These are phyloP conservation scores for Actinia equina DNA, from an alignment of 64 coral and sea anemone species.

Conservation along the genomic window DNA sequence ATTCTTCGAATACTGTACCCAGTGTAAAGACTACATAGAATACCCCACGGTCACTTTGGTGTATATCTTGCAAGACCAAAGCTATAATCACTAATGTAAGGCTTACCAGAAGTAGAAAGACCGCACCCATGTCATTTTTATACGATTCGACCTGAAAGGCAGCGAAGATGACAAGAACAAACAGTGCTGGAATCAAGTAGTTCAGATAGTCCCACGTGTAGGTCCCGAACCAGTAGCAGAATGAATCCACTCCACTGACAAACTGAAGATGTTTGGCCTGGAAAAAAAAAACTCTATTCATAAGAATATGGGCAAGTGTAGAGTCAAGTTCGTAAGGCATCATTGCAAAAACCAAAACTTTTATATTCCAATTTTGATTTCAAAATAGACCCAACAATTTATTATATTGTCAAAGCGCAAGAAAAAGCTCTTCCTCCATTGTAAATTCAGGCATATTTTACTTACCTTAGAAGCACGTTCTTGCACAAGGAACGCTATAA, in stretches of 20 bases:
- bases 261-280: constrained; percentile 98
- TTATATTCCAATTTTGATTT: too few species aligned
- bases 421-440: not conserved
- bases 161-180: constrained; percentile 72
- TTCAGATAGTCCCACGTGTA: constrained; percentile 96
- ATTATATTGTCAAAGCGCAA: too few species aligned
- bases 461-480: constrained; percentile 90
- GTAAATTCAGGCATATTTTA: not conserved
- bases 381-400: too few species aligned
- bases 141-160: constrained; percentile 83
- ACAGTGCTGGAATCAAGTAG: constrained; percentile 72
- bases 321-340: too few species aligned
- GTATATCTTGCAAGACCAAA: not conserved
- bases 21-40: too few species aligned
- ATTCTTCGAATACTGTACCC: too few species aligned
- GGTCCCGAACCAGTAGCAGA: constrained; percentile 92
- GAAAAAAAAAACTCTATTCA: not conserved
- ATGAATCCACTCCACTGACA: constrained; percentile 71
- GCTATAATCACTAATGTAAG: not conserved
- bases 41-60: too few species aligned
- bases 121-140: constrained; percentile 55
- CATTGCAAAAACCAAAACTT: too few species aligned
- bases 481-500: constrained; percentile 87
- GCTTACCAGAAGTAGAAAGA: constrained; percentile 93
- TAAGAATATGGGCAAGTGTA: too few species aligned